A percentile compares a stretch with the other conserved stretches of the same genome.
These are phyloP conservation scores for Tuberolachnus salignus DNA, from an alignment of 2,888 invertebrate species.

Conservation along the genomic window DNA sequence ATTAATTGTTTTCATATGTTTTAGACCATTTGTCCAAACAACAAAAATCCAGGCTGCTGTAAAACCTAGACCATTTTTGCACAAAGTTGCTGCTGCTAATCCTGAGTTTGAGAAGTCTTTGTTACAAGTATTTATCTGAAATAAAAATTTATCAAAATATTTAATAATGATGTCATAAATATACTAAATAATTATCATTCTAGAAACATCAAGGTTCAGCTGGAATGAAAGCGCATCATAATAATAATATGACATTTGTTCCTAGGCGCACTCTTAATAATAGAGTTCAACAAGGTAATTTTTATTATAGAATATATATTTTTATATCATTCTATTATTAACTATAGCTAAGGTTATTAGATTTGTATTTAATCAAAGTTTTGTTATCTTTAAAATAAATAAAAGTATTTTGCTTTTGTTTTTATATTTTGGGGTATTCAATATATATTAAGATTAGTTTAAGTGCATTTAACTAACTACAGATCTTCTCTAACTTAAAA, in stretches of 20 bases:
- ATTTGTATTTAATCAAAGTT: not conserved
- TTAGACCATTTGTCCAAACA: constrained; percentile 16
- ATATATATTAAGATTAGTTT: not conserved
- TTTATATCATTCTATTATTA: not conserved
- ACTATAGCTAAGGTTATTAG: not conserved
- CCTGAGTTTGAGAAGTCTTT: constrained; percentile 50
- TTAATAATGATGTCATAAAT: not conserved
- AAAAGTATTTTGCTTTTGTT: constrained; percentile 5
- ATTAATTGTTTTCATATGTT: not conserved
- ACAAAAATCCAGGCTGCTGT: constrained; percentile 54
- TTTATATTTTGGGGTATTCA: not conserved
- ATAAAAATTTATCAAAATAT: not conserved
- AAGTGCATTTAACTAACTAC: too few species aligned
- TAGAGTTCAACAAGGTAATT: constrained; percentile 46
- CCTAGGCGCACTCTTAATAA: constrained; percentile 43
- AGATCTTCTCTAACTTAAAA: too few species aligned
- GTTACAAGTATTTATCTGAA: constrained; percentile 25
- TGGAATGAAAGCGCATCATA: constrained; percentile 36
- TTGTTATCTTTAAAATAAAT: not conserved
- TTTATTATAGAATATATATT: not conserved
- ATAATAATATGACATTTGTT: constrained; percentile 47
- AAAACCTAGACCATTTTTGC: constrained; percentile 53
- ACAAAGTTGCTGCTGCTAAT: constrained; percentile 54
- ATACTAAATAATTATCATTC: constrained; percentile 8
- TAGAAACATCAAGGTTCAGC: constrained; percentile 46